phyloP scores from a whole-genome alignment of 2,888 invertebrate species.

The Lycaena phlaeas region DNA sequence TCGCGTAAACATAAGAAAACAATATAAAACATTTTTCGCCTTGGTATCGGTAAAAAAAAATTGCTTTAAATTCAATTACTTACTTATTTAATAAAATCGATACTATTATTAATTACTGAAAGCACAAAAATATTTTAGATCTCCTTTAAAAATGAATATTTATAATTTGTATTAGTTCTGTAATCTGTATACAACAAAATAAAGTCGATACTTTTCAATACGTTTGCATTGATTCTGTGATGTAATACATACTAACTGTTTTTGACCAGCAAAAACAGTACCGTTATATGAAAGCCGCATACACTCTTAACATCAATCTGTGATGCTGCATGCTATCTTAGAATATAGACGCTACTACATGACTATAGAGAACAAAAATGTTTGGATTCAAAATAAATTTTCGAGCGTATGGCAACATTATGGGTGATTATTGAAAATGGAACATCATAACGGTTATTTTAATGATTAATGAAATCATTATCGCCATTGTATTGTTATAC shows the following conservation, averaged over 20 bases:
- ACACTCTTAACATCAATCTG: constrained; percentile 19
- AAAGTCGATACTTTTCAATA: too few relatives aligned
- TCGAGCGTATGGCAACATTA: background rate
- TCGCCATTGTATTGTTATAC: too few relatives aligned
- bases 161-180: too few relatives aligned
- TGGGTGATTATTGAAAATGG: background rate
- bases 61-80: too few relatives aligned
- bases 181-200: too few relatives aligned
- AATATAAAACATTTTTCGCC: too few relatives aligned
- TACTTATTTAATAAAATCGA: too few relatives aligned
- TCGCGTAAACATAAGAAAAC: too few relatives aligned
- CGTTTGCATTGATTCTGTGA: constrained; percentile 26
- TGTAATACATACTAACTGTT: constrained; percentile 27
- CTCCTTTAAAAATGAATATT: too few relatives aligned
- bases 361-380: constrained; percentile 3
- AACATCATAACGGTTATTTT: background rate
- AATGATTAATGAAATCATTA: background rate
- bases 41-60: too few relatives aligned
- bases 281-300: constrained; percentile 48
- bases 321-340: constrained; percentile 8
- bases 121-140: too few relatives aligned
- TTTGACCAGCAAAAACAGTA: constrained; percentile 59
- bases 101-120: too few relatives aligned
- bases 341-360: constrained; percentile 4
- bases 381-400: background rate